These are phyloP conservation scores for Harpalus rufipes DNA, from an alignment of 2,888 invertebrate species.

Conservation along the genomic window DNA sequence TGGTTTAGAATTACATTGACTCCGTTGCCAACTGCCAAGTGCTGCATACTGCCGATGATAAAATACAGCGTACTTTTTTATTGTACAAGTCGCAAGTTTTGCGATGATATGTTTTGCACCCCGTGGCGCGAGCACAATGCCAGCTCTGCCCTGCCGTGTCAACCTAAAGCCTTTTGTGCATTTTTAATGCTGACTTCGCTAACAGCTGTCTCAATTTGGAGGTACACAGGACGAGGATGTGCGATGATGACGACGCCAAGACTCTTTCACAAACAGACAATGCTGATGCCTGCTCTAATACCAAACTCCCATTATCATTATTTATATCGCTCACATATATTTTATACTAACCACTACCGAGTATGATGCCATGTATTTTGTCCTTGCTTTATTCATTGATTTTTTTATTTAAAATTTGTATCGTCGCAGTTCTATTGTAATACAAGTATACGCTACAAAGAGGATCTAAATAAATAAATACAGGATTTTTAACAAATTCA, in stretches of 20 bases:
- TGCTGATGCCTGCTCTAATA: constrained; percentile 33
- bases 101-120: constrained; percentile 74
- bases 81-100: constrained; percentile 72
- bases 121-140: constrained; percentile 73
- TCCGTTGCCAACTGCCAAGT: constrained; percentile 75
- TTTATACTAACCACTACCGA: constrained; percentile 12
- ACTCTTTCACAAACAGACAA: constrained; percentile 8
- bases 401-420: not conserved
- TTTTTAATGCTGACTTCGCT: constrained; percentile 73
- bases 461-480: too few relatives aligned
- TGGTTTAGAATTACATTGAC: constrained; percentile 76
- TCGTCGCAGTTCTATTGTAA: too few relatives aligned
- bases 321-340: not conserved
- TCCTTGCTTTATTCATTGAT: constrained; percentile 8
- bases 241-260: not conserved
- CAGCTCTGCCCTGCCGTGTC: constrained; percentile 69
- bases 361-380: not conserved
- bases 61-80: constrained; percentile 74
- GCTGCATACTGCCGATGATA: constrained; percentile 72
- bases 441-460: too few relatives aligned
- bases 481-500: too few relatives aligned
- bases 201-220: constrained; percentile 75
- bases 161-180: constrained; percentile 69
- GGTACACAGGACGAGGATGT: constrained; percentile 67
- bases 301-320: constrained; percentile 5